A percentile compares a stretch with the other conserved stretches of the same genome.
Evolutionary conservation across 2,888 invertebrate genomes (phyloP).

Genomic region (Nemoura dubitans): DNA sequence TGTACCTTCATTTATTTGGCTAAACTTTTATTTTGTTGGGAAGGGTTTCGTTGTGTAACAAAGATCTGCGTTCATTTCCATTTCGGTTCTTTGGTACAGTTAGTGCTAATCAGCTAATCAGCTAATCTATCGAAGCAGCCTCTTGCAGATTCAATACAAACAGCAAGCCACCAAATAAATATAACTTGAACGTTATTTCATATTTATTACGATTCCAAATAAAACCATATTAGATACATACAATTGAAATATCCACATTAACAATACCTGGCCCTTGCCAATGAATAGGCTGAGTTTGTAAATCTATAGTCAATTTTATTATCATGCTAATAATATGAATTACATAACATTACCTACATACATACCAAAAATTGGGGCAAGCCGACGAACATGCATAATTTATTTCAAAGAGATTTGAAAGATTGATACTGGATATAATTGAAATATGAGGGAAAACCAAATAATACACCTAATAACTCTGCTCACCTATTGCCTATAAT

Average conservation of each 20-base stretch:
- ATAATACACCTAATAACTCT: no score
- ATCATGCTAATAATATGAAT: not conserved
- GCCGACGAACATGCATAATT: no score
- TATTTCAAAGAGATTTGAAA: no score
- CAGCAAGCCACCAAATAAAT: not conserved
- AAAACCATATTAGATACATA: not conserved
- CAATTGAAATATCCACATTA: not conserved
- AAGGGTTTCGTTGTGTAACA: not conserved
- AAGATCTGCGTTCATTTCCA: not conserved
- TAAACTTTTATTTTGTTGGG: not conserved
- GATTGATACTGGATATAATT: no score
- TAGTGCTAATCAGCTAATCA: not conserved
- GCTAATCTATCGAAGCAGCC: not conserved
- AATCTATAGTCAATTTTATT: not conserved
- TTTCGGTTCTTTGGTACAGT: not conserved
- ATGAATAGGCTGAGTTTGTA: not conserved
- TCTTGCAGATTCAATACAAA: not conserved
- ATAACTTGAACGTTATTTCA: not conserved
- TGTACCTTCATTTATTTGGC: not conserved
- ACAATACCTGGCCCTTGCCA: no score
- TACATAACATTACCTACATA: no score
- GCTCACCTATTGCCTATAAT: no score
- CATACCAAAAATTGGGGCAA: no score
- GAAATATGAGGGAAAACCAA: no score
- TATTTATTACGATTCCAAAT: not conserved